A percentile compares a stretch with the other conserved stretches of the same genome.
Conservation (phyloP, 2,113 vertebrate species). For the crab-eating macaque (Macaca fascicularis) region DNA sequence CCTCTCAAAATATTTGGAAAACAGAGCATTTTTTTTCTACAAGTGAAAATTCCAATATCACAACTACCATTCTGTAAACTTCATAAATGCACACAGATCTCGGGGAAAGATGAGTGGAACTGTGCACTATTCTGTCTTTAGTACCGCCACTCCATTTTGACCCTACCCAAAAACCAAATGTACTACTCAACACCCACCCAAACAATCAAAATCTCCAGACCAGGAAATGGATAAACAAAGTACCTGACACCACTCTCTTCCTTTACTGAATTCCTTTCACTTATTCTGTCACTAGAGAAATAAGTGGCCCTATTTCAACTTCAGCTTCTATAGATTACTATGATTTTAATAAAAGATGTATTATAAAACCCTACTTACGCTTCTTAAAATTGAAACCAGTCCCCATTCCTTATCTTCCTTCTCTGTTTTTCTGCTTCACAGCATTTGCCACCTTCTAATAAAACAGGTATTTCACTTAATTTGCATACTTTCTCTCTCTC, state of each 20-base stretch:
- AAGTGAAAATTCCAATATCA: background rate
- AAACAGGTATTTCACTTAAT: background rate
- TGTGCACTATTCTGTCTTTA: background rate
- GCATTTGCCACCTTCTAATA: background rate
- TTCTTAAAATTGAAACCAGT: background rate
- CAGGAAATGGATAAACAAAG: background rate
- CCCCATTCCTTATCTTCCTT: background rate
- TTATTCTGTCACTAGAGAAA: background rate
- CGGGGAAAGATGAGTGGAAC: background rate
- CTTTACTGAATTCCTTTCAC: background rate
- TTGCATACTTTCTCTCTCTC: background rate
- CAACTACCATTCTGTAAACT: background rate
- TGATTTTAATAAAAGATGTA: background rate
- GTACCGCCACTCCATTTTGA: background rate
- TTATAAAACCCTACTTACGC: background rate
- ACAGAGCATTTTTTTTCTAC: background rate
- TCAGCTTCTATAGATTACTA: background rate
- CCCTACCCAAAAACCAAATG: background rate
- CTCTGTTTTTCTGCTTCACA: background rate
- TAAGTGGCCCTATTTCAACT: background rate
- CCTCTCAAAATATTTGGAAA: slow-evolving; percentile 28
- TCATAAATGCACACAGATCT: background rate
- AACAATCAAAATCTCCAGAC: background rate
- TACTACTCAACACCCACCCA: background rate
- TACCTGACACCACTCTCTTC: background rate